A percentile compares a stretch with the other conserved stretches of the same genome.
phyloP scores from a whole-genome alignment of 2,113 vertebrate species.

The Lates calcarifer region DNA sequence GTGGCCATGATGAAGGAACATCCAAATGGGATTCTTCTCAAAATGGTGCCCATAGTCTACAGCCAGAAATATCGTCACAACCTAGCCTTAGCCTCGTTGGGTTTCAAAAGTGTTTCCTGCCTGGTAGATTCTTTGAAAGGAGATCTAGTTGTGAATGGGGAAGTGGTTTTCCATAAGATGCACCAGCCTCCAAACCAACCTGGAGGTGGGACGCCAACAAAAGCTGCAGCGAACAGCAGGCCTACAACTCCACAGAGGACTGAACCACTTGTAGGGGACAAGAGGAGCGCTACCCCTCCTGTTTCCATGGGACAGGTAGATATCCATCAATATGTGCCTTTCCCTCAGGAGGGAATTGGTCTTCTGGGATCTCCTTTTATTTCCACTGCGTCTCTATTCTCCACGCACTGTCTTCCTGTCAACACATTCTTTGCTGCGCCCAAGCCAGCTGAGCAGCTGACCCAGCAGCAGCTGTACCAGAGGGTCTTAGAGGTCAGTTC shows the following conservation, averaged over 20 bases:
- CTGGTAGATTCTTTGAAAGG: conserved; percentile 65
- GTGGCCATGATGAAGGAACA: conserved; percentile 63
- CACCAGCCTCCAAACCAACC: conserved; percentile 27
- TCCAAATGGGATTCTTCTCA: conserved; percentile 67
- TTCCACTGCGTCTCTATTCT: neutral
- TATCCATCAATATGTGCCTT: neutral
- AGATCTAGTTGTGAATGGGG: conserved; percentile 60
- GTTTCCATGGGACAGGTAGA: neutral
- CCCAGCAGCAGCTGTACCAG: conserved; percentile 69
- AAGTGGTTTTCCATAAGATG: conserved; percentile 68
- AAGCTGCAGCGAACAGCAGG: neutral
- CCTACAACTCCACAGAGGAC: conserved; percentile 11
- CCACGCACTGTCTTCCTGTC: neutral
- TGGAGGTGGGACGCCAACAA: neutral
- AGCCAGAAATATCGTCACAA: conserved; percentile 60
- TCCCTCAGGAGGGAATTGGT: neutral
- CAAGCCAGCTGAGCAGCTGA: conserved; percentile 52
- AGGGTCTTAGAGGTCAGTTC: conserved; percentile 72
- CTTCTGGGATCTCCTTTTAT: conserved; percentile 7
- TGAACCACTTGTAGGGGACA: neutral
- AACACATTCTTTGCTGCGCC: neutral
- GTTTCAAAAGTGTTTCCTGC: conserved; percentile 60
- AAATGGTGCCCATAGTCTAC: conserved; percentile 55
- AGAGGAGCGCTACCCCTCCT: neutral
- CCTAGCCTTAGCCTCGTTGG: conserved; percentile 57